A percentile compares a stretch with the other conserved stretches of the same genome.
Conservation (phyloP, 2,797 vertebrate genomes). For the Sebastolobus alascanus region DNA sequence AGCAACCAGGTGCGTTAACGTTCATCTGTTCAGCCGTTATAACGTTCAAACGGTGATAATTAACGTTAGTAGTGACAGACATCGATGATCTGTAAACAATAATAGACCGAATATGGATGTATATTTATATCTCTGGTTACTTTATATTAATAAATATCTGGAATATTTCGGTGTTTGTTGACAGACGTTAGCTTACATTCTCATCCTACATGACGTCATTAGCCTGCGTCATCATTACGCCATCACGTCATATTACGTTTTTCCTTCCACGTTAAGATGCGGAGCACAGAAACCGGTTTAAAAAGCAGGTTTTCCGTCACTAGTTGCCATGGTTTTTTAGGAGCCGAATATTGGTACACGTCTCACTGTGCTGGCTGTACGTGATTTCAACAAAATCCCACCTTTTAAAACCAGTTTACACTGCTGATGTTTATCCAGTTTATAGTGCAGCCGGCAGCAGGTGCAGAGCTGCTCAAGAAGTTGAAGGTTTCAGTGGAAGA, state of each 20-base stretch:
- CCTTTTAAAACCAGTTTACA: neutral
- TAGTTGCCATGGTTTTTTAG: neutral
- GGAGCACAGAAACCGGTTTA: neutral
- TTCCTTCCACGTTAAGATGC: neutral
- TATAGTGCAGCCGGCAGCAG: neutral
- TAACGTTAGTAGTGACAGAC: too few species aligned
- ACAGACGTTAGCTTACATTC: neutral
- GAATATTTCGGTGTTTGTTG: too few species aligned
- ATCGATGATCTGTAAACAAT: too few species aligned
- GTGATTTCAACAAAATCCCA: neutral
- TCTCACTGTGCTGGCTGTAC: rapidly evolving
- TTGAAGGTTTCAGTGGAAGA: neutral
- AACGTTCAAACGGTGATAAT: too few species aligned
- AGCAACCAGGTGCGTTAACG: neutral
- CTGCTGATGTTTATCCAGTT: rapidly evolving
- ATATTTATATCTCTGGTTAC: too few species aligned
- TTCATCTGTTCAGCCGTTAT: too few species aligned
- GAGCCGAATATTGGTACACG: neutral
- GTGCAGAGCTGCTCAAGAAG: rapidly evolving
- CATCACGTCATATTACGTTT: neutral
- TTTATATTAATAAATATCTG: too few species aligned
- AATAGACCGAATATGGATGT: too few species aligned
- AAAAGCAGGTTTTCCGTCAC: rapidly evolving
- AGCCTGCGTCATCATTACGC: slow-evolving; percentile 1
- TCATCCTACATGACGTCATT: neutral